These are phyloP conservation scores for Aporophyla nigra DNA, from an alignment of 2,888 invertebrate genomes.

Conservation along the genomic window DNA sequence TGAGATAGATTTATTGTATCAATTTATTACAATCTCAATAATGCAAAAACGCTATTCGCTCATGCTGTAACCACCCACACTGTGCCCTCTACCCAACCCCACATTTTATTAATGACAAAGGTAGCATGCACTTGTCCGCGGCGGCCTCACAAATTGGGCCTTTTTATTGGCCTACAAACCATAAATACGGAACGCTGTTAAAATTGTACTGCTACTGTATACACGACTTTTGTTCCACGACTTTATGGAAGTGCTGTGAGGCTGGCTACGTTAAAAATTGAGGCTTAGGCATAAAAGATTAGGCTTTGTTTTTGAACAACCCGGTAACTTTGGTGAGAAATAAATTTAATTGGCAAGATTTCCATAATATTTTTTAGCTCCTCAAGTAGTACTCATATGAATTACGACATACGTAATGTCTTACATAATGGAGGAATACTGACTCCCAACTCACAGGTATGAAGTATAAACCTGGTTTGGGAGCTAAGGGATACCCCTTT, in stretches of 20 bases:
- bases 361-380: too few relatives aligned
- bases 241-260: background rate
- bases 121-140: slow-evolving; percentile 57
- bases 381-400: too few relatives aligned
- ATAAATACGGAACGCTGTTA: slow-evolving; percentile 33
- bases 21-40: background rate
- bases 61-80: background rate
- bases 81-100: slow-evolving; percentile 3
- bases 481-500: too few relatives aligned
- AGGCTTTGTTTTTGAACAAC: too few relatives aligned
- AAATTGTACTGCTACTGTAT: slow-evolving; percentile 18
- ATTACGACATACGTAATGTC: too few relatives aligned
- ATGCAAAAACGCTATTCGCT: slow-evolving; percentile 23
- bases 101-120: slow-evolving; percentile 61
- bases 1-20: too few relatives aligned
- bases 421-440: too few relatives aligned
- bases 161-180: slow-evolving; percentile 49
- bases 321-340: too few relatives aligned
- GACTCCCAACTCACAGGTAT: too few relatives aligned
- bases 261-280: background rate
- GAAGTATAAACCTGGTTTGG: too few relatives aligned
- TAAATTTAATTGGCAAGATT: too few relatives aligned
- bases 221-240: background rate
- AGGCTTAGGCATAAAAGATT: too few relatives aligned
- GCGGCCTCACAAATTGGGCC: slow-evolving; percentile 50